Conservation (phyloP, 2,113 vertebrate species). For the Urocolius indicus region DNA sequence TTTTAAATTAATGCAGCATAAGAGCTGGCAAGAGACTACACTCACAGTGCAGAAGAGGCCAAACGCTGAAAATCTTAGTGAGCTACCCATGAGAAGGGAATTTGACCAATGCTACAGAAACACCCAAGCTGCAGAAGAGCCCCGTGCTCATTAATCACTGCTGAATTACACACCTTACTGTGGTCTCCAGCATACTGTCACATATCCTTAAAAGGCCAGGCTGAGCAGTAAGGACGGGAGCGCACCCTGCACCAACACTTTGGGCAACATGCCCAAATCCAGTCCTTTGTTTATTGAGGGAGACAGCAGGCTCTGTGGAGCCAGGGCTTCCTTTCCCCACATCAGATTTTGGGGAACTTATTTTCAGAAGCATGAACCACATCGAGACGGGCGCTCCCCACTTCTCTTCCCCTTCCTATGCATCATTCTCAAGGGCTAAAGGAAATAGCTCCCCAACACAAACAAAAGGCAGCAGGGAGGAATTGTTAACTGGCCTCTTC, state of each 20-base stretch:
- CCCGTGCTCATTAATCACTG: conserved; percentile 30
- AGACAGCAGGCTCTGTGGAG: conserved; percentile 58
- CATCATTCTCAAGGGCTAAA: conserved; percentile 27
- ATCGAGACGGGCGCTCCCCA: background rate
- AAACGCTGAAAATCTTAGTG: background rate
- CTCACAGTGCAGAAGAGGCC: background rate
- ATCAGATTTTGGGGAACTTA: conserved; percentile 52
- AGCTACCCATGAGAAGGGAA: background rate
- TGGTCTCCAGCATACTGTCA: conserved; percentile 34
- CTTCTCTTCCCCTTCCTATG: conserved; percentile 60
- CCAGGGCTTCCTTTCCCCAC: conserved; percentile 64
- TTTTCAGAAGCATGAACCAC: conserved; percentile 5
- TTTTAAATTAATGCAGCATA: background rate
- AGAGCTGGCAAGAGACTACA: conserved; percentile 1
- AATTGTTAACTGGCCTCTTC: background rate
- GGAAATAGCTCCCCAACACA: conserved; percentile 23
- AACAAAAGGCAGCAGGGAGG: conserved; percentile 39
- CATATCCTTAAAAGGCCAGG: conserved; percentile 70
- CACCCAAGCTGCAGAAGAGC: background rate
- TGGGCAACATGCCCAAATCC: conserved; percentile 51
- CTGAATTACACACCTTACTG: conserved; percentile 46
- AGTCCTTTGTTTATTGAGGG: conserved; percentile 64
- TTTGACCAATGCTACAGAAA: background rate
- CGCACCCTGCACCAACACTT: conserved; percentile 57
- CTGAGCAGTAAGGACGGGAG: conserved; percentile 45